A percentile compares a stretch with the other conserved stretches of the same genome.
These are phyloP conservation scores for Hippopotamyrus pictus DNA, from an alignment of 2,797 vertebrate species.

Conservation along the genomic window DNA sequence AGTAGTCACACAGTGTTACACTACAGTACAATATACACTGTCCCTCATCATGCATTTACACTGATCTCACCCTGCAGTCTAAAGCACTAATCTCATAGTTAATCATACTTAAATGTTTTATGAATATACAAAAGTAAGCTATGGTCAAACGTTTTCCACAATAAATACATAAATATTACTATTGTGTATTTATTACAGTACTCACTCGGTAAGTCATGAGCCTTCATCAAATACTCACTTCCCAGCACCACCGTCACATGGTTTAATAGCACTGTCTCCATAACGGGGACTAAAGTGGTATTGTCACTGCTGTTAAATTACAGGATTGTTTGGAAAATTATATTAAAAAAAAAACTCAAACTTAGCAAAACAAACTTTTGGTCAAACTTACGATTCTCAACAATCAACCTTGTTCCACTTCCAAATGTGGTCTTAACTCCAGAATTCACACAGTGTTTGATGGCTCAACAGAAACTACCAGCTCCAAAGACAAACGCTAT, in stretches of 20 bases:
- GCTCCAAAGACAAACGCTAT: background rate
- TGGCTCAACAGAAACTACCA: background rate
- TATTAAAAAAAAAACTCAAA: background rate
- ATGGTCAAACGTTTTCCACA: background rate
- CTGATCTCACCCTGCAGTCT: background rate
- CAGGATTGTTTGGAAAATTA: background rate
- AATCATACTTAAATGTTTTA: background rate
- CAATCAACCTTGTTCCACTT: background rate
- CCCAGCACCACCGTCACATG: background rate
- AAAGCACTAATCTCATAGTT: background rate
- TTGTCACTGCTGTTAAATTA: background rate
- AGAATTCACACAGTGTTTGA: background rate
- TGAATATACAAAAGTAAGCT: background rate
- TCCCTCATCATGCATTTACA: background rate
- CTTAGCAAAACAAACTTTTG: background rate
- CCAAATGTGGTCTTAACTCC: background rate
- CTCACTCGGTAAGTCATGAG: background rate
- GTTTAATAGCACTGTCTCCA: background rate
- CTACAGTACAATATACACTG: background rate
- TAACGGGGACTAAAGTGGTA: background rate
- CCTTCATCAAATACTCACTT: conserved; percentile 4
- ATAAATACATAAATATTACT: background rate
- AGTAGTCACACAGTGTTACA: background rate
- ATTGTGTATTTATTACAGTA: background rate
- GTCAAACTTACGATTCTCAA: background rate